These are phyloP conservation scores for Paracyprichromis sp. DNA, from an alignment of 2,113 vertebrate species.

Conservation along the genomic window DNA sequence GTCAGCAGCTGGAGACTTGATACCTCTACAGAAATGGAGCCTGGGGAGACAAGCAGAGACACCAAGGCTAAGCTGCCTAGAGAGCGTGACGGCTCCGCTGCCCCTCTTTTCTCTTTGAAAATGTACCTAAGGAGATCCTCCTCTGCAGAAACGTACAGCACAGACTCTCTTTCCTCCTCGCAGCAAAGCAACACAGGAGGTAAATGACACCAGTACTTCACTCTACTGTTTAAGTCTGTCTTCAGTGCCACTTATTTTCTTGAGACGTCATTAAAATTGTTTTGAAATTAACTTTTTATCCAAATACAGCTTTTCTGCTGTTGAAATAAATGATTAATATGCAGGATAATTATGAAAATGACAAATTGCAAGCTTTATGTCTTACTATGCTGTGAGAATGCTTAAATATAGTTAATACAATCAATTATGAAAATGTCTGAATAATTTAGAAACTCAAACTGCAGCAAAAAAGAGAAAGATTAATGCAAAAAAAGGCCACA, in stretches of 20 bases:
- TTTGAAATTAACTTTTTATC: slow-evolving; percentile 13
- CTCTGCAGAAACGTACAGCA: slow-evolving; percentile 14
- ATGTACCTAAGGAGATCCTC: slow-evolving; percentile 42
- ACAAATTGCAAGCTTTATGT: slow-evolving; percentile 44
- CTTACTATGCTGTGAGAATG: slow-evolving; percentile 34
- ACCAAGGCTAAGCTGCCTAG: neutral
- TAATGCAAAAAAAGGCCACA: slow-evolving; percentile 26
- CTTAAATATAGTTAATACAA: slow-evolving; percentile 49
- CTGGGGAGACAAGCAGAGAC: neutral
- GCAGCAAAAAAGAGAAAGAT: slow-evolving; percentile 26
- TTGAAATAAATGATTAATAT: slow-evolving; percentile 33
- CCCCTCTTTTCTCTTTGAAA: slow-evolving; percentile 48
- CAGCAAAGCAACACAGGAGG: slow-evolving; percentile 55
- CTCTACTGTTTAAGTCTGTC: neutral
- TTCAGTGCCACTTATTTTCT: neutral
- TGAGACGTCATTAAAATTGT: neutral
- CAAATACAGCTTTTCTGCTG: neutral
- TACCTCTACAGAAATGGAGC: slow-evolving; percentile 6
- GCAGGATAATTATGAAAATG: slow-evolving; percentile 30
- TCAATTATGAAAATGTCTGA: slow-evolving; percentile 62
- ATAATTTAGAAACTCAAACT: slow-evolving; percentile 59
- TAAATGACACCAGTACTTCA: slow-evolving; percentile 24
- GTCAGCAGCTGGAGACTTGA: slow-evolving; percentile 5
- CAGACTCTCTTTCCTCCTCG: slow-evolving; percentile 43
- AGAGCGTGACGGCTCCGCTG: neutral